Evolutionary conservation across 1,140 invertebrate genomes (phyloP).

Genomic region (Ctenoplectra terminalis): DNA sequence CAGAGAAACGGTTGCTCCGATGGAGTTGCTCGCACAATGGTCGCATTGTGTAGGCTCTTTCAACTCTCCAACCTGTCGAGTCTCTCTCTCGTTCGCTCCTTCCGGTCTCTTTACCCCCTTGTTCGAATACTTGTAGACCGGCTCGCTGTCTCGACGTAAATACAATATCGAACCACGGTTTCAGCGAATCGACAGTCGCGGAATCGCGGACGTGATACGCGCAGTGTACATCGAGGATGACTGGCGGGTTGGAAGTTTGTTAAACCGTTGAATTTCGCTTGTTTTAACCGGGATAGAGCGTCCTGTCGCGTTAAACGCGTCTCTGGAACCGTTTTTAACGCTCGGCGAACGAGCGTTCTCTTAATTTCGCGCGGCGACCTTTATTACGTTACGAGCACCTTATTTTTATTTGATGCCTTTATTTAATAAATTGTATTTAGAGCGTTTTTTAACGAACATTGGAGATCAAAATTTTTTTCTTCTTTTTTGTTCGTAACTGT

Average conservation of each 20-base stretch:
- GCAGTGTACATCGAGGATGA: not conserved
- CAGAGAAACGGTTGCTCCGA: conserved; percentile 43
- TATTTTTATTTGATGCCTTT: no score
- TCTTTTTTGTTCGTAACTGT: no score
- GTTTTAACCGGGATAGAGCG: not conserved
- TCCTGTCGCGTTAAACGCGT: not conserved
- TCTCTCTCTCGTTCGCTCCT: not conserved
- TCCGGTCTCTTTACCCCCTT: conserved; percentile 13
- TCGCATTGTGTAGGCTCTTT: conserved; percentile 53
- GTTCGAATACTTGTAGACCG: conserved; percentile 36
- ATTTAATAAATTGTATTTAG: conserved; percentile 12
- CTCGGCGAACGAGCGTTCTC: conserved; percentile 35
- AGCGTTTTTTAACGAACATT: no score
- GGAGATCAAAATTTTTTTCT: conserved; percentile 10
- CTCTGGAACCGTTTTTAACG: no score
- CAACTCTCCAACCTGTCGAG: conserved; percentile 40
- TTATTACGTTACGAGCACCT: no score
- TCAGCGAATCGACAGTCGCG: conserved; percentile 12
- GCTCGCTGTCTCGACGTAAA: conserved; percentile 45
- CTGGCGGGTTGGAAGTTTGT: not conserved
- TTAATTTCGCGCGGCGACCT: not conserved
- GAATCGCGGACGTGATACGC: not conserved
- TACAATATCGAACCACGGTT: conserved; percentile 62
- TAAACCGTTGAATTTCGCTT: not conserved
- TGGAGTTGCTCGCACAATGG: conserved; percentile 64